A percentile compares a stretch with the other conserved stretches of the same genome.
Evolutionary conservation across 2,113 vertebrate species (phyloP).

Genomic region (Oncorhynchus keta): DNA sequence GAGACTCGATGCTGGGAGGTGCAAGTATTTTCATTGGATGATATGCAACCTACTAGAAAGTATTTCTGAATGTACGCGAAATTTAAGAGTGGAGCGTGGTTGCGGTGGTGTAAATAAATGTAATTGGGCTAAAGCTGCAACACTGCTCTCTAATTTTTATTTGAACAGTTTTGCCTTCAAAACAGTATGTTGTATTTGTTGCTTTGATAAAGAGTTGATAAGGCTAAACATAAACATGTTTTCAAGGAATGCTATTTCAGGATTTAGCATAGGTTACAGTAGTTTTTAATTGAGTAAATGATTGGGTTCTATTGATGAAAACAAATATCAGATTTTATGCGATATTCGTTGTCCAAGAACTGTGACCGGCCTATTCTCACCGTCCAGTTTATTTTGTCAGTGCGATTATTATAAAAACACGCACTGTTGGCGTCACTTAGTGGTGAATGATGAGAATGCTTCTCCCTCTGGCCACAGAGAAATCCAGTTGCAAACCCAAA

Average conservation of each 20-base stretch:
- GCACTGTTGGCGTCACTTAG: slow-evolving; percentile 40
- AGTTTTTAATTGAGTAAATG: background rate
- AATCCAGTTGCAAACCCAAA: background rate
- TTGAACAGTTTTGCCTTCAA: background rate
- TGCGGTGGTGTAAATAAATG: background rate
- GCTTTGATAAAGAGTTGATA: no score
- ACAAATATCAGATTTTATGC: background rate
- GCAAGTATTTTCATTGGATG: slow-evolving; percentile 59
- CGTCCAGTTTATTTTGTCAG: background rate
- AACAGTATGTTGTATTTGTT: no score
- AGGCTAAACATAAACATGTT: no score
- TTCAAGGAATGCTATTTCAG: no score
- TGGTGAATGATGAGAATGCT: slow-evolving; percentile 23
- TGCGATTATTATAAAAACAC: background rate
- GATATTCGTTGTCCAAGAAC: background rate
- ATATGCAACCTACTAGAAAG: slow-evolving; percentile 15
- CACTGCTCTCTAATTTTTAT: background rate
- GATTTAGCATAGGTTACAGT: no score
- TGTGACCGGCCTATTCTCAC: background rate
- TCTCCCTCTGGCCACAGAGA: background rate
- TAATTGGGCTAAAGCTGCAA: background rate
- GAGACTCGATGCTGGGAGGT: slow-evolving; percentile 46
- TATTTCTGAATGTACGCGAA: slow-evolving; percentile 28
- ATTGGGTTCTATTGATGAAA: background rate
- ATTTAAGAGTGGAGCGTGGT: slow-evolving; percentile 17